Conservation (phyloP, 92 coral and sea anemone genomes). For the Palythoa heliodiscus region DNA sequence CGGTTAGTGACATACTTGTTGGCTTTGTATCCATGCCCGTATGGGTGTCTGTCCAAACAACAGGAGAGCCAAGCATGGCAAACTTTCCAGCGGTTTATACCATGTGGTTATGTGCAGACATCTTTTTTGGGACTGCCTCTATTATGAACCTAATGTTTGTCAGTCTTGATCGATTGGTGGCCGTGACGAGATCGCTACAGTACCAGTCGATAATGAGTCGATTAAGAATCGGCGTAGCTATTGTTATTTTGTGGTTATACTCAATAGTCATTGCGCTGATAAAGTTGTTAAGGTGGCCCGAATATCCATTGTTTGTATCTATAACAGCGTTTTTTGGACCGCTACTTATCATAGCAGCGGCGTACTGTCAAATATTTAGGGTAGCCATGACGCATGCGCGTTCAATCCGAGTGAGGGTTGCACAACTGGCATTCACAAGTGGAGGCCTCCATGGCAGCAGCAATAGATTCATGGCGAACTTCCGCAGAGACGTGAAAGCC, state of each 20-base stretch:
- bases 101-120: conserved; percentile 63
- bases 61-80: conserved; percentile 50
- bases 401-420: conserved; percentile 60
- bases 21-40: conserved; percentile 70
- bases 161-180: conserved; percentile 78
- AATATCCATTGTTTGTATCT: conserved; percentile 67
- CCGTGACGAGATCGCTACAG: conserved; percentile 70
- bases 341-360: conserved; percentile 58
- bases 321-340: conserved; percentile 68
- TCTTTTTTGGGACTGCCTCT: conserved; percentile 68
- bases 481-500: conserved; percentile 75
- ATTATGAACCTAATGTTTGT: conserved; percentile 76
- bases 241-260: conserved; percentile 68
- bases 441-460: conserved; percentile 40
- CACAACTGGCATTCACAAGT: conserved; percentile 40
- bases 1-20: conserved; percentile 70
- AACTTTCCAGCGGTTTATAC: conserved; percentile 60
- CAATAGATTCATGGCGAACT: conserved; percentile 47
- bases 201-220: conserved; percentile 67
- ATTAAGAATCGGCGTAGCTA: conserved; percentile 53
- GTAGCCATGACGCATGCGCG: conserved; percentile 81
- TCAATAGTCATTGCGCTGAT: conserved; percentile 62
- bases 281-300: conserved; percentile 42
- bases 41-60: conserved; percentile 63
- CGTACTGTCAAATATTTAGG: conserved; percentile 71